phyloP scores from a whole-genome alignment of 2,113 vertebrate species.

The Oreochromis spilurus region DNA sequence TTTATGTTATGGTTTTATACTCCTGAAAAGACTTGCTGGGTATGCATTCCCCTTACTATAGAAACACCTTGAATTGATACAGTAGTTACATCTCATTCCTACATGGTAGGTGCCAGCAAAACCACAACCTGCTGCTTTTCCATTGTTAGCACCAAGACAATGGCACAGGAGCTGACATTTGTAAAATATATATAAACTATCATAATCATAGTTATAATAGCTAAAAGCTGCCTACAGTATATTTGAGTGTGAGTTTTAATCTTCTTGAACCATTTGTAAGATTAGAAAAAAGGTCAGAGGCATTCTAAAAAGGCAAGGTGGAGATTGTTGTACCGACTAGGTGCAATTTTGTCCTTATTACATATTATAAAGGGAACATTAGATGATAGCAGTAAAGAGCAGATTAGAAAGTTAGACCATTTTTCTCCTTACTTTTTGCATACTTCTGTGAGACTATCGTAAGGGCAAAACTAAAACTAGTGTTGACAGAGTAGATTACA shows the following conservation, averaged over 20 bases:
- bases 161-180: not conserved
- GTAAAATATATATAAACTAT: not conserved
- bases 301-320: not conserved
- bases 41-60: not conserved
- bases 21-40: not conserved
- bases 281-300: not conserved
- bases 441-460: not conserved
- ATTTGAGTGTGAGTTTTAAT: not conserved
- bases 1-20: not conserved
- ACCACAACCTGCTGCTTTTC: not conserved
- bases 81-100: not conserved
- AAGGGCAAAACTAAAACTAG: not conserved
- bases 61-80: not conserved
- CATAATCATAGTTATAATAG: not conserved
- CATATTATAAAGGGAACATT: not conserved
- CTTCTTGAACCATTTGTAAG: not conserved
- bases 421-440: not conserved
- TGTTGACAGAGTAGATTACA: not conserved
- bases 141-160: not conserved
- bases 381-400: not conserved
- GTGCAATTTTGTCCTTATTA: not conserved
- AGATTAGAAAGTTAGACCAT: not conserved
- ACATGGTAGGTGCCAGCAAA: not conserved
- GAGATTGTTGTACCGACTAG: not conserved
- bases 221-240: not conserved